These are phyloP conservation scores for Microtus richardsoni DNA, from an alignment of 2,113 vertebrate genomes.

Conservation along the genomic window DNA sequence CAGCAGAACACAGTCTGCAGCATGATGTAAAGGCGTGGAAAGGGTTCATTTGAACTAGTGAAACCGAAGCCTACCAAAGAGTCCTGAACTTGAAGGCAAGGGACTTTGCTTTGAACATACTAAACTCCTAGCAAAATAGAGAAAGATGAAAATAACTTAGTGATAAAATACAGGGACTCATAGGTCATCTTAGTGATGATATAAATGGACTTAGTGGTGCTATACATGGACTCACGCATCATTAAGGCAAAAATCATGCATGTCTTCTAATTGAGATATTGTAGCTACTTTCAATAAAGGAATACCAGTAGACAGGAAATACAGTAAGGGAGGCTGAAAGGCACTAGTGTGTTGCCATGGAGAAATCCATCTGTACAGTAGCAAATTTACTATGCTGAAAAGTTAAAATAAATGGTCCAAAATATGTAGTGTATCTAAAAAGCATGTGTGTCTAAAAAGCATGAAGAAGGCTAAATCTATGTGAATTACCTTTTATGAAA, in stretches of 20 bases:
- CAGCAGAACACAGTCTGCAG: conserved; percentile 86
- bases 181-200: conserved; percentile 79
- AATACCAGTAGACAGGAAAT: conserved; percentile 87
- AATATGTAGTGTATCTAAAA: conserved; percentile 85
- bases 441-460: conserved; percentile 91
- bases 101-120: conserved; percentile 61
- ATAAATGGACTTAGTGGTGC: conserved; percentile 78
- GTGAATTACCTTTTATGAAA: conserved; percentile 93
- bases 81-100: neutral
- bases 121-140: conserved; percentile 66
- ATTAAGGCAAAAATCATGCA: conserved; percentile 63
- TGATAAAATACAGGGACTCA: too few relatives aligned
- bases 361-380: conserved; percentile 92
- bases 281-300: neutral
- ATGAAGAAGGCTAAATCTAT: conserved; percentile 91
- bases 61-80: neutral
- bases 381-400: conserved; percentile 91
- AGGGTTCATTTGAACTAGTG: neutral
- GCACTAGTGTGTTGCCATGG: conserved; percentile 94
- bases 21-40: conserved; percentile 89
- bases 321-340: conserved; percentile 86
- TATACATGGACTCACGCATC: conserved; percentile 87
- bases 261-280: neutral
- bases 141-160: conserved; percentile 82
- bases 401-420: conserved; percentile 91